Percentiles rank a stretch among this genome's conserved stretches.
Conservation (phyloP, 2,797 vertebrate genomes). For the Acropternis orthonyx region DNA sequence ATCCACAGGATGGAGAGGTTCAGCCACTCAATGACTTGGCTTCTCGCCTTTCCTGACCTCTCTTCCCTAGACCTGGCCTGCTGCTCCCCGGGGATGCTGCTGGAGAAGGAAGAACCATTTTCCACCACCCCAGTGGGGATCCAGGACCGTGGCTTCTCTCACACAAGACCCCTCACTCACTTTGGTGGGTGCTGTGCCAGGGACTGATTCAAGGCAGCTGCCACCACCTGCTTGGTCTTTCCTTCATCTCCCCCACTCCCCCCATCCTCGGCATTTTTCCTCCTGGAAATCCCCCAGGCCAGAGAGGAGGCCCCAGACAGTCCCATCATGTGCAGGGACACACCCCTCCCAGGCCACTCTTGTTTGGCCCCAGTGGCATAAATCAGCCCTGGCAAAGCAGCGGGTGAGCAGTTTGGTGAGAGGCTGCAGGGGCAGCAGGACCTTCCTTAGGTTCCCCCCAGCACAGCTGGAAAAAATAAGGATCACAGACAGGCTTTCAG, state of each 20-base stretch:
- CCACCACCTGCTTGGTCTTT: neutral
- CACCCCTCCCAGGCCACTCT: accelerated
- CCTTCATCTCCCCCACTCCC: neutral
- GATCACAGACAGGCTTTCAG: neutral
- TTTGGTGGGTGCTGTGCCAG: slow-evolving; percentile 74
- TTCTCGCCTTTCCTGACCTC: neutral
- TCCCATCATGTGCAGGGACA: neutral
- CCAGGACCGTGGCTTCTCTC: slow-evolving; percentile 84
- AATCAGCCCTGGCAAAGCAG: slow-evolving; percentile 2
- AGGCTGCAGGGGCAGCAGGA: neutral
- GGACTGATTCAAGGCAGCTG: neutral
- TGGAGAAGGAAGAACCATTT: slow-evolving; percentile 84
- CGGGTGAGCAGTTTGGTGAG: neutral
- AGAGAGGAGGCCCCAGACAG: neutral
- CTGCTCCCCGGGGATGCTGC: slow-evolving; percentile 85
- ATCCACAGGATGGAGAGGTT: neutral
- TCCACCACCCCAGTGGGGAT: slow-evolving; percentile 79
- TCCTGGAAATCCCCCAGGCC: neutral
- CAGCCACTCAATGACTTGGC: neutral
- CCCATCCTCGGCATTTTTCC: neutral
- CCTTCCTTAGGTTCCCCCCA: neutral
- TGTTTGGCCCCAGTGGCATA: accelerated
- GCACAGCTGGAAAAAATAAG: slow-evolving; percentile 55
- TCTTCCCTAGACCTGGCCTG: slow-evolving; percentile 79
- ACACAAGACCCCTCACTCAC: slow-evolving; percentile 77